Base-by-base conservation (phyloP, 2,888 invertebrate genomes). In the Matsumyia berberina region DNA sequence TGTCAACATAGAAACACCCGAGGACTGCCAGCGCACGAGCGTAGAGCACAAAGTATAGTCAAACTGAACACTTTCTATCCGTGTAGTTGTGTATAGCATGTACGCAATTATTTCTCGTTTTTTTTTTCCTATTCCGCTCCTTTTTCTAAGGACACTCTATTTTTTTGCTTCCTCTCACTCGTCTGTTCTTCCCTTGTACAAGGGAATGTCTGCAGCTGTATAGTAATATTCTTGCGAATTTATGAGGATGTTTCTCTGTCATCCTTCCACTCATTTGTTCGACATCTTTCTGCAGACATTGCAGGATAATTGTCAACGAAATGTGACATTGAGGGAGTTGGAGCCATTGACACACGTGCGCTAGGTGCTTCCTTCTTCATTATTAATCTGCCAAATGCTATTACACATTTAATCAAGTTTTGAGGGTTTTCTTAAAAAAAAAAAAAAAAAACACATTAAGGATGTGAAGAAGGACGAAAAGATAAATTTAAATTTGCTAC, bases 71-170 rank as follows among this genome's bases (percentile, higher is more conserved):
- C 24, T 24, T 24, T 4, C 2, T 24, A 24, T 24, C 24, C 11
- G 7, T 29, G n/a, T 62, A 44, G n/a, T 24, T 24, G 24, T 24
- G 29, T 11, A 51, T 15, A 17, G 33, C 46, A 49, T 64, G 12
- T 35, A 64, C 62, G 19, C 62, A 64, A 64, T 64, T 37, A 44
- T 42, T 42, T 60, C 12, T 24, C 33, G 11, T 55, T 7, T 55
- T 55, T 8, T 55, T 58, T 58, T 29, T 24, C 3, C 9, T 42
- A n/a, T 42, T 9, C 12, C 8, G 4, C 4, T 37, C 8, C 11
- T 19, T 60, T 35, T 12, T 8, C 24, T n/a, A 35, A 57, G 37
- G 57, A 57, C 37, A 57, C n/a, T 12, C 15, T 31, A 0, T 15
- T 24, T 49, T 37, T 66, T 66, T 39, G 12, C 4, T 39, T 29